These are phyloP conservation scores for Diplolepis rosae DNA, from an alignment of 2,888 invertebrate genomes.

Conservation along the genomic window DNA sequence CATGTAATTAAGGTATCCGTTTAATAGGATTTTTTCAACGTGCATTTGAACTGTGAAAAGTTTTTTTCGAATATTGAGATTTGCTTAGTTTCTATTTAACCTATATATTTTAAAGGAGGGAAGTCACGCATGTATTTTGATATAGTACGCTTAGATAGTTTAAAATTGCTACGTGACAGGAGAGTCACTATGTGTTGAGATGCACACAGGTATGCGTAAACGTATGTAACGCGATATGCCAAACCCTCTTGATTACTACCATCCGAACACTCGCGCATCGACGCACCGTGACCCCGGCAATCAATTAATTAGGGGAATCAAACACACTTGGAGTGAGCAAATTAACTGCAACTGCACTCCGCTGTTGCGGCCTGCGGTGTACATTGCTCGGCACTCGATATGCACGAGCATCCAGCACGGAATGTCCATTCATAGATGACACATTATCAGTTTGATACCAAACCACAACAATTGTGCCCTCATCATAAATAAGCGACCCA, in stretches of 20 bases:
- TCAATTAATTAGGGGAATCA: slow-evolving; percentile 74
- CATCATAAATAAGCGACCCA: slow-evolving; percentile 2
- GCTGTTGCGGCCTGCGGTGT: slow-evolving; percentile 68
- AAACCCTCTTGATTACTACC: slow-evolving; percentile 68
- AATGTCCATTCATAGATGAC: slow-evolving; percentile 58
- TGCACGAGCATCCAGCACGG: slow-evolving; percentile 43
- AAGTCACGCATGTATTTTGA: slow-evolving; percentile 38
- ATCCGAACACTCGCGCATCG: slow-evolving; percentile 62
- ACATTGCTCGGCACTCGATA: slow-evolving; percentile 40
- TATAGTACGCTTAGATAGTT: slow-evolving; percentile 27
- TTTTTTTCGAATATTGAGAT: too few relatives aligned
- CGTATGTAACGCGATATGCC: slow-evolving; percentile 55
- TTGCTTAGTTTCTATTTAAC: neutral
- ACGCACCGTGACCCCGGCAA: slow-evolving; percentile 66
- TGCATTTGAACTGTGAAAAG: too few relatives aligned
- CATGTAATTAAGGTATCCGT: too few relatives aligned
- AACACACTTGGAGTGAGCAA: slow-evolving; percentile 73
- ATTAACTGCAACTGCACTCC: slow-evolving; percentile 74
- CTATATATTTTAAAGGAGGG: slow-evolving; percentile 16
- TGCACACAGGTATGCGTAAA: slow-evolving; percentile 48
- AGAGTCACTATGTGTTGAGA: slow-evolving; percentile 13
- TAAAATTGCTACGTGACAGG: slow-evolving; percentile 37
- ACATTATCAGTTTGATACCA: slow-evolving; percentile 6
- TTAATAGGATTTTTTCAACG: too few relatives aligned
- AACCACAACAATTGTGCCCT: slow-evolving; percentile 2